Evolutionary conservation across 2,113 vertebrate species (phyloP).

Genomic region (Ictalurus punctatus): DNA sequence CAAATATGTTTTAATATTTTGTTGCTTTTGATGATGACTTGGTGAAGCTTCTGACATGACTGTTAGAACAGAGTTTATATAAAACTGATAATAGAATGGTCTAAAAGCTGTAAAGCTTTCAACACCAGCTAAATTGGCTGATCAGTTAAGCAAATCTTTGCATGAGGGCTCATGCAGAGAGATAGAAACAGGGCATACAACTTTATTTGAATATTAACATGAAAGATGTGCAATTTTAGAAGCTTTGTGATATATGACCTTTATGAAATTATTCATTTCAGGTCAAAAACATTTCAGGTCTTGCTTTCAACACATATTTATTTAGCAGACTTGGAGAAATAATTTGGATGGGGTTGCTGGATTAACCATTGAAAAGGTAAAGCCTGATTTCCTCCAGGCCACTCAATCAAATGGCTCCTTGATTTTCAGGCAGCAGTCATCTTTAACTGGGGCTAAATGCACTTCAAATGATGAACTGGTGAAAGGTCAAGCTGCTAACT

Average conservation of each 20-base stretch:
- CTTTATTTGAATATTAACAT: not conserved
- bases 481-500: not conserved
- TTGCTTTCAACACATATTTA: not conserved
- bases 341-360: not conserved
- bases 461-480: not conserved
- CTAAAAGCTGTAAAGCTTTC: not conserved
- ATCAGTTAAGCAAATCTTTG: not conserved
- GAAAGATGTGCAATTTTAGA: not conserved
- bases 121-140: not conserved
- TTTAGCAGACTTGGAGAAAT: not conserved
- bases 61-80: not conserved
- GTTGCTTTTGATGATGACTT: not conserved
- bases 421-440: not conserved
- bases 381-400: not conserved
- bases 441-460: not conserved
- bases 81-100: not conserved
- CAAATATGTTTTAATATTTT: not conserved
- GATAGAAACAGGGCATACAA: not conserved
- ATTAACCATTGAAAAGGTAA: not conserved
- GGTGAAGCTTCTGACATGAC: not conserved
- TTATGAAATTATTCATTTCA: not conserved
- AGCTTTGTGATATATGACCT: not conserved
- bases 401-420: not conserved
- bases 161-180: not conserved
- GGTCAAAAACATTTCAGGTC: not conserved